phyloP scores from a whole-genome alignment of 2,888 invertebrate species.

The Ormyrus nitidulus region DNA sequence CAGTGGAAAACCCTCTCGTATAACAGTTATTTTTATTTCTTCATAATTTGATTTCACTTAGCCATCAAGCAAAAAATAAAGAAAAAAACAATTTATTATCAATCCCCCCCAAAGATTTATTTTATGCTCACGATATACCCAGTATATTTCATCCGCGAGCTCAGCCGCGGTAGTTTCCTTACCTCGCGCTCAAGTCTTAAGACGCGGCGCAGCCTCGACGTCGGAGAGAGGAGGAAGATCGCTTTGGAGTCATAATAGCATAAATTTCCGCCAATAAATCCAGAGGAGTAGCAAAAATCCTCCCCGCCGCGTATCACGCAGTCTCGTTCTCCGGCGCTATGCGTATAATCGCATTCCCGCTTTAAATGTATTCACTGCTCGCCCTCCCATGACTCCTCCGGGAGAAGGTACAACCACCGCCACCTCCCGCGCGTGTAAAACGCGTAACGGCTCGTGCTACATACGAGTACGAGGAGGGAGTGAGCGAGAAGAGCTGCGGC shows the following conservation, averaged over 20 bases:
- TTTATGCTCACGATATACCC: constrained; percentile 36
- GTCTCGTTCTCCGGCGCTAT: constrained; percentile 24
- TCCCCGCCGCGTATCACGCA: constrained; percentile 32
- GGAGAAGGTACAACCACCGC: constrained; percentile 32
- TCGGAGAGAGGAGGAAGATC: constrained; percentile 5
- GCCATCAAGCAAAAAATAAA: constrained; percentile 2
- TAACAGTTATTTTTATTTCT: too few relatives aligned
- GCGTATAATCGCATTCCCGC: constrained; percentile 70
- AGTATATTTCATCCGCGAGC: constrained; percentile 33
- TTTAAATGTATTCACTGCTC: constrained; percentile 70
- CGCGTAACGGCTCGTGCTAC: constrained; percentile 53
- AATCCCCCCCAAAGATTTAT: constrained; percentile 43
- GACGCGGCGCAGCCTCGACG: constrained; percentile 1
- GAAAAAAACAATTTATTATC: constrained; percentile 40
- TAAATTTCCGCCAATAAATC: constrained; percentile 72
- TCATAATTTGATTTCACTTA: too few relatives aligned
- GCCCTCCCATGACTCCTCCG: constrained; percentile 40
- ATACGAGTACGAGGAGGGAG: constrained; percentile 34
- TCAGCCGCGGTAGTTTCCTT: constrained; percentile 16
- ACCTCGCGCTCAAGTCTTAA: constrained; percentile 17
- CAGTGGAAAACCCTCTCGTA: too few relatives aligned
- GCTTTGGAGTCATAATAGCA: constrained; percentile 60
- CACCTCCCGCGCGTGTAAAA: constrained; percentile 44
- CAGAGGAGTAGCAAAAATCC: constrained; percentile 59
- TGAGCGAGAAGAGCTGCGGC: background rate